Conservation (phyloP, 2,113 vertebrate species). For the Ciconia maguari region DNA sequence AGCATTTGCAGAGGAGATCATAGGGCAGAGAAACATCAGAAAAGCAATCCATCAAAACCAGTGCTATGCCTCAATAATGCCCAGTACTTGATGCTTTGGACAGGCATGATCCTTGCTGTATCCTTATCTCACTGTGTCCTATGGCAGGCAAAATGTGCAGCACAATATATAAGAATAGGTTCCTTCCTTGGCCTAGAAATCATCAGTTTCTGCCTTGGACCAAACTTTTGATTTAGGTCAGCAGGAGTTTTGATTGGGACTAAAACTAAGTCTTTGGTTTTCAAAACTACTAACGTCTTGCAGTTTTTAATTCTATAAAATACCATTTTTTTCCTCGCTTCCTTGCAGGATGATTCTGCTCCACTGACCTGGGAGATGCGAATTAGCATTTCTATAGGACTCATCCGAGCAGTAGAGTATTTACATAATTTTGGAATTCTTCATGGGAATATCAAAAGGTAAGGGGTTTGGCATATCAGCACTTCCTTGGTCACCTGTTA, state of each 20-base stretch:
- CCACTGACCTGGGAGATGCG: slow-evolving; percentile 70
- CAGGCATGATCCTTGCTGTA: too few relatives aligned
- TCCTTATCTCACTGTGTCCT: neutral
- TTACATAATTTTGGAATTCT: slow-evolving; percentile 73
- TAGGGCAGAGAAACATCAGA: neutral
- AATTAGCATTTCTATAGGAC: slow-evolving; percentile 59
- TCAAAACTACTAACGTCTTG: neutral
- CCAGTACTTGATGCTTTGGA: neutral
- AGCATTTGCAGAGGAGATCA: neutral
- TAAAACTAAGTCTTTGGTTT: neutral
- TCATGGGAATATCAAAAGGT: slow-evolving; percentile 82
- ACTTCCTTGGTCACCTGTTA: neutral
- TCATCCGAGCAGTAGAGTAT: slow-evolving; percentile 67
- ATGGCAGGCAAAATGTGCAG: neutral
- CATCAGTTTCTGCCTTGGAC: neutral
- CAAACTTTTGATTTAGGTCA: neutral
- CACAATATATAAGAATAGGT: fast-evolving
- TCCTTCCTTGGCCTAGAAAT: neutral
- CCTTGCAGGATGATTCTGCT: slow-evolving; percentile 47
- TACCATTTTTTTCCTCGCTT: neutral
- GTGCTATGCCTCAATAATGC: neutral
- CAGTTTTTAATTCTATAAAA: neutral
- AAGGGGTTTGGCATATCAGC: neutral
- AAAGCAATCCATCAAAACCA: neutral
- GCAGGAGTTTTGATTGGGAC: neutral